These are phyloP conservation scores for Isurus oxyrinchus DNA, from an alignment of 2,113 vertebrate species.

Conservation along the genomic window DNA sequence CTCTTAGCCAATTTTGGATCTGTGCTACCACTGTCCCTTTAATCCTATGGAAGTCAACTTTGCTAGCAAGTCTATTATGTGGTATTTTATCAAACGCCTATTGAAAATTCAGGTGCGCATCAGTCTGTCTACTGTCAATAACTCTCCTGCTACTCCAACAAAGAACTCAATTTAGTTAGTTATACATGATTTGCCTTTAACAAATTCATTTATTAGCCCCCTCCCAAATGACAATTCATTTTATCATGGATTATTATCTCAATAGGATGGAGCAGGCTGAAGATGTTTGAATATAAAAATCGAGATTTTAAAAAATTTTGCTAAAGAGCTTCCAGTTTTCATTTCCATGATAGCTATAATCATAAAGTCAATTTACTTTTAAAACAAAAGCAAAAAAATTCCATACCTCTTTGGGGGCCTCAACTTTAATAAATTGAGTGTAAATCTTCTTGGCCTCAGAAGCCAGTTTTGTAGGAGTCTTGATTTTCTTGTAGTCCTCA, in stretches of 20 bases:
- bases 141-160: background rate
- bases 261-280: background rate
- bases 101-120: background rate
- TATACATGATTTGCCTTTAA: background rate
- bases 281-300: background rate
- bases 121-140: background rate
- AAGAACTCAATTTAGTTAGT: background rate
- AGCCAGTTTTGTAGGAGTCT: slow-evolving; percentile 68
- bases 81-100: background rate
- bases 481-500: slow-evolving; percentile 81
- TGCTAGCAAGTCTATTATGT: background rate
- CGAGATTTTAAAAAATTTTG: background rate
- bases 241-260: background rate
- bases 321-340: background rate
- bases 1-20: background rate
- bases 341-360: background rate
- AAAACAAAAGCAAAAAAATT: background rate
- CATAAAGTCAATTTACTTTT: background rate
- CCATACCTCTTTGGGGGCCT: slow-evolving; percentile 79
- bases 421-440: slow-evolving; percentile 73
- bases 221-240: no score
- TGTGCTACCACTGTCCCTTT: background rate
- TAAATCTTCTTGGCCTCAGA: slow-evolving; percentile 76
- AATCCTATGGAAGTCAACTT: background rate
- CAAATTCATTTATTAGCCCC: background rate